These are phyloP conservation scores for Noturus placidus DNA, from an alignment of 2,113 vertebrate genomes.

Conservation along the genomic window DNA sequence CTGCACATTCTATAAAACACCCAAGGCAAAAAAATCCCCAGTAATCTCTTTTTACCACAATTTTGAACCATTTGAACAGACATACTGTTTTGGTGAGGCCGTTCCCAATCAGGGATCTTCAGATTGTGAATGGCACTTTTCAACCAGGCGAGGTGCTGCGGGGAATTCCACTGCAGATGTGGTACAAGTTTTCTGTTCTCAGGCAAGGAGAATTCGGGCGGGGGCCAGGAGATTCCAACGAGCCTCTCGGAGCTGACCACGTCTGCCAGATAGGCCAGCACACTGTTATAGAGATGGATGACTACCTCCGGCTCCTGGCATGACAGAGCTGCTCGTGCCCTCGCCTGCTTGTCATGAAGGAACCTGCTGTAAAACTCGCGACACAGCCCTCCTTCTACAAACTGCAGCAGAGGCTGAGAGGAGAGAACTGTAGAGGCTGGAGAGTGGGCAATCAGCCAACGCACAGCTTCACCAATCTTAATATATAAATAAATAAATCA, in stretches of 20 bases:
- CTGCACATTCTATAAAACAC: not conserved
- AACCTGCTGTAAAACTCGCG: conserved; percentile 80
- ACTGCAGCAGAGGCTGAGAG: conserved; percentile 83
- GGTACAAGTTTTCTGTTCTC: conserved; percentile 77
- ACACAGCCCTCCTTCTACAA: conserved; percentile 79
- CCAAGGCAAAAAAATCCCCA: not conserved
- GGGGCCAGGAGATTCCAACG: conserved; percentile 84
- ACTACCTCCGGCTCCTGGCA: conserved; percentile 78
- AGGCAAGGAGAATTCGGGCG: conserved; percentile 78
- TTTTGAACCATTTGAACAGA: not conserved
- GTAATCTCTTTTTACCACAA: not conserved
- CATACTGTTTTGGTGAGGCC: conserved; percentile 69
- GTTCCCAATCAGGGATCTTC: conserved; percentile 84
- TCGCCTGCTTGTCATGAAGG: conserved; percentile 74
- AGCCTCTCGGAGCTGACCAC: conserved; percentile 78
- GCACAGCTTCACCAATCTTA: conserved; percentile 78
- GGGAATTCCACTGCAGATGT: conserved; percentile 82
- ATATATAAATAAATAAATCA: not conserved
- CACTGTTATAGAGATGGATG: conserved; percentile 83
- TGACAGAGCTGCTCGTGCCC: conserved; percentile 66
- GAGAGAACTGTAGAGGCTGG: conserved; percentile 71
- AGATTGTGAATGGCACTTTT: conserved; percentile 80
- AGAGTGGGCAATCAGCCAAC: conserved; percentile 80
- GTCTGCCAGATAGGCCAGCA: conserved; percentile 79
- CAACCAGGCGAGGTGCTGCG: conserved; percentile 83